Conservation (phyloP, 2,113 vertebrate species). For the Menidia beryllina region DNA sequence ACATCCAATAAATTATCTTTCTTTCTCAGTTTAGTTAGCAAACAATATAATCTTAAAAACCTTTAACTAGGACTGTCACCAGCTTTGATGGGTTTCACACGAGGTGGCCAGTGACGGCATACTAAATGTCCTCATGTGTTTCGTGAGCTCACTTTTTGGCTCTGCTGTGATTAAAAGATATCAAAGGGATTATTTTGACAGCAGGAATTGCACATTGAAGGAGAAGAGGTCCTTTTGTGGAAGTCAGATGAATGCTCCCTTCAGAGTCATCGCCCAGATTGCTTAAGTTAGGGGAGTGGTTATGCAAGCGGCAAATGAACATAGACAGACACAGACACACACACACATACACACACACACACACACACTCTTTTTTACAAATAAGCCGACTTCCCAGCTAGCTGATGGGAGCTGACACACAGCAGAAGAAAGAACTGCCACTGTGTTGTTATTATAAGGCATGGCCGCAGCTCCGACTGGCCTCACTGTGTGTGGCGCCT, state of each 20-base stretch:
- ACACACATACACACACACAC: constrained; percentile 33
- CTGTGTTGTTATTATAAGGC: constrained; percentile 59
- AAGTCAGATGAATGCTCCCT: constrained; percentile 57
- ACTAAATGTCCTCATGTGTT: constrained; percentile 36
- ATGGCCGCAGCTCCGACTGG: constrained; percentile 44
- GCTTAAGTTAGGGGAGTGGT: constrained; percentile 60
- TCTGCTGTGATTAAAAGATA: constrained; percentile 62
- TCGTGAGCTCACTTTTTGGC: constrained; percentile 57
- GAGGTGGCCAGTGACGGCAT: constrained; percentile 28
- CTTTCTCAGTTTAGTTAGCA: constrained; percentile 22
- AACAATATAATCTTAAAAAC: constrained; percentile 1
- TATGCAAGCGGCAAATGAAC: constrained; percentile 64
- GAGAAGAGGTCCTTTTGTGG: constrained; percentile 46
- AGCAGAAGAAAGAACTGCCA: constrained; percentile 60
- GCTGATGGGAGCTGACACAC: constrained; percentile 52
- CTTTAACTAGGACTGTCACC: constrained; percentile 27
- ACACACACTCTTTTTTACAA: constrained; percentile 45
- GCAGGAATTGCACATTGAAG: constrained; percentile 48
- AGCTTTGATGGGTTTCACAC: constrained; percentile 16
- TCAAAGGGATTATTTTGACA: constrained; percentile 68
- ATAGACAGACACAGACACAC: no score
- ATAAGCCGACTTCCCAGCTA: constrained; percentile 56
- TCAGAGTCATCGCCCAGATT: constrained; percentile 61
- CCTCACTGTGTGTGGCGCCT: constrained; percentile 71
- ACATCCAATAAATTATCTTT: constrained; percentile 31